Conservation (phyloP, 2,888 invertebrate genomes). For the Zeuzera pyrina region DNA sequence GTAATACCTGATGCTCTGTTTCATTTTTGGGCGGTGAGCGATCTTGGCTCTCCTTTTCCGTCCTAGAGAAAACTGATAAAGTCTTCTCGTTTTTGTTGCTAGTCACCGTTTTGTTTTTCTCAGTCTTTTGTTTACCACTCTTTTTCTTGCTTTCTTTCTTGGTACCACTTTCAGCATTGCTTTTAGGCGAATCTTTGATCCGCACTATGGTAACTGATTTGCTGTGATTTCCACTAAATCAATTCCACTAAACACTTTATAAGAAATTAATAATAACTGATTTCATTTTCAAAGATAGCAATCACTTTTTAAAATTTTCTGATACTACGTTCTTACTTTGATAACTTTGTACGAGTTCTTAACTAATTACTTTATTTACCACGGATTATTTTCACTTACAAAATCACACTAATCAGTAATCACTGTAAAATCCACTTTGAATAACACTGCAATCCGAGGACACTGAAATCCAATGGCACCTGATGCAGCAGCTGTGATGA, state of each 20-base stretch:
- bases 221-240: too few species aligned
- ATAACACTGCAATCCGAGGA: constrained; percentile 63
- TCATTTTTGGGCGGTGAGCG: constrained; percentile 40
- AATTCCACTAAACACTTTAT: too few species aligned
- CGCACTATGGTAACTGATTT: constrained; percentile 80
- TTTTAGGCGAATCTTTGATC: constrained; percentile 75
- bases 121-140: constrained; percentile 72
- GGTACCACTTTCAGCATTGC: constrained; percentile 73
- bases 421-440: constrained; percentile 31
- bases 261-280: too few species aligned
- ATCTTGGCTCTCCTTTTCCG: constrained; percentile 45
- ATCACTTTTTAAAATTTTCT: too few species aligned
- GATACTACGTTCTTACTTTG: too few species aligned
- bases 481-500: constrained; percentile 21
- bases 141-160: constrained; percentile 77
- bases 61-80: constrained; percentile 40
- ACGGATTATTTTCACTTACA: too few species aligned
- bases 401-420: constrained; percentile 8
- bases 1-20: constrained; percentile 43
- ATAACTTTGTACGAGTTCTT: too few species aligned
- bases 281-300: too few species aligned
- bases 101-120: constrained; percentile 64
- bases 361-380: too few species aligned
- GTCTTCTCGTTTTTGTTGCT: constrained; percentile 47
- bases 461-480: constrained; percentile 63